Conservation (phyloP, 2,888 invertebrate genomes). For the Apamea anceps region DNA sequence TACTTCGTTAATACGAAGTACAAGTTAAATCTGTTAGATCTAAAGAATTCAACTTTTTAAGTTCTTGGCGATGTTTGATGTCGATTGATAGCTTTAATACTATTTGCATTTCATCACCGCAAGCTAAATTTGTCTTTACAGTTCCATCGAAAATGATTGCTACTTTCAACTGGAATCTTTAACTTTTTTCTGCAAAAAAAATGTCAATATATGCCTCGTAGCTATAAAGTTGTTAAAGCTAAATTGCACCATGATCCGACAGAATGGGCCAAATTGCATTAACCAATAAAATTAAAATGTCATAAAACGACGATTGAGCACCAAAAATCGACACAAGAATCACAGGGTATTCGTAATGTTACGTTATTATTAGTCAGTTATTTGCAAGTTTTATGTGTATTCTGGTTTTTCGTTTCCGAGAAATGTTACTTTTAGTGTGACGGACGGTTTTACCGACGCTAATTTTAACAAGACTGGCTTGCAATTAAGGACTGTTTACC, state of each 20-base stretch:
- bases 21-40: slow-evolving; percentile 26
- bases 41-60: slow-evolving; percentile 14
- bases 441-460: slow-evolving; percentile 74
- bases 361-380: slow-evolving; percentile 84
- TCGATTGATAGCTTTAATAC: slow-evolving; percentile 50
- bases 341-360: slow-evolving; percentile 81
- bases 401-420: slow-evolving; percentile 80
- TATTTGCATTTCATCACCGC: slow-evolving; percentile 63
- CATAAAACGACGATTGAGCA: slow-evolving; percentile 78
- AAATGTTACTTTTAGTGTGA: slow-evolving; percentile 80
- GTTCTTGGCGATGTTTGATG: slow-evolving; percentile 9
- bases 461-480: slow-evolving; percentile 84
- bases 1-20: no score
- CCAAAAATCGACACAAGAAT: slow-evolving; percentile 75
- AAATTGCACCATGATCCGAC: slow-evolving; percentile 73
- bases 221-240: slow-evolving; percentile 79
- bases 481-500: slow-evolving; percentile 89
- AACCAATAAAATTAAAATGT: slow-evolving; percentile 87
- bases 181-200: slow-evolving; percentile 59
- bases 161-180: slow-evolving; percentile 53
- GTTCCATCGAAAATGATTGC: slow-evolving; percentile 61
- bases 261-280: slow-evolving; percentile 68
- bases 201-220: slow-evolving; percentile 65
- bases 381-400: slow-evolving; percentile 82
- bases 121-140: slow-evolving; percentile 63